A percentile compares a stretch with the other conserved stretches of the same genome.
Evolutionary conservation across 2,888 invertebrate species (phyloP).

Genomic region (Oxycera nigricornis): DNA sequence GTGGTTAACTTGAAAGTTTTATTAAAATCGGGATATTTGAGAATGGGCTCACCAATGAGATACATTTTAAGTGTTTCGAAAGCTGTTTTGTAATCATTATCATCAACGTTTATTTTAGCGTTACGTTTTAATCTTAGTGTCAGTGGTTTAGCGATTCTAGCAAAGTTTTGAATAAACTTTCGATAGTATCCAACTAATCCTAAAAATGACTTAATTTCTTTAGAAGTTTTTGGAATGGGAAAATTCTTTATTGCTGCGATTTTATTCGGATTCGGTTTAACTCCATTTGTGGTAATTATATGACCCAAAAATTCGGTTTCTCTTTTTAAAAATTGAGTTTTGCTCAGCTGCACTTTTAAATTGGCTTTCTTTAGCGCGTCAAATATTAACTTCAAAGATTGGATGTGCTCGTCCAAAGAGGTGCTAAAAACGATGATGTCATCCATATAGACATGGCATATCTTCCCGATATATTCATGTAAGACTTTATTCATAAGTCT

Average conservation of each 20-base stretch:
- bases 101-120: background rate
- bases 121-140: background rate
- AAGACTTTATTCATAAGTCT: conserved; percentile 47
- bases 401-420: background rate
- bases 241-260: background rate
- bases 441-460: conserved; percentile 46
- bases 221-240: background rate
- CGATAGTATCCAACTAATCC: background rate
- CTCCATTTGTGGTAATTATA: background rate
- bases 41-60: no score
- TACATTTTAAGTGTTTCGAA: background rate
- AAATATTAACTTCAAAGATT: background rate
- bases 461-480: conserved; percentile 48
- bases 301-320: background rate
- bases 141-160: background rate
- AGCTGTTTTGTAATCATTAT: background rate
- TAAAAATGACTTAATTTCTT: background rate
- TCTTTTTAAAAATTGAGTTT: background rate
- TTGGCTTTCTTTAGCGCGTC: background rate
- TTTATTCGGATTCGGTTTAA: background rate
- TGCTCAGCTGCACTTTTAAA: conserved; percentile 11
- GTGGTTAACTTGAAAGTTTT: background rate
- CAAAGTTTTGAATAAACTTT: background rate
- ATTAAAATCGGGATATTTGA: no score
- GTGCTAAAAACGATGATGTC: conserved; percentile 21